These are phyloP conservation scores for Xenus cinereus DNA, from an alignment of 2,113 vertebrate genomes.

Conservation along the genomic window DNA sequence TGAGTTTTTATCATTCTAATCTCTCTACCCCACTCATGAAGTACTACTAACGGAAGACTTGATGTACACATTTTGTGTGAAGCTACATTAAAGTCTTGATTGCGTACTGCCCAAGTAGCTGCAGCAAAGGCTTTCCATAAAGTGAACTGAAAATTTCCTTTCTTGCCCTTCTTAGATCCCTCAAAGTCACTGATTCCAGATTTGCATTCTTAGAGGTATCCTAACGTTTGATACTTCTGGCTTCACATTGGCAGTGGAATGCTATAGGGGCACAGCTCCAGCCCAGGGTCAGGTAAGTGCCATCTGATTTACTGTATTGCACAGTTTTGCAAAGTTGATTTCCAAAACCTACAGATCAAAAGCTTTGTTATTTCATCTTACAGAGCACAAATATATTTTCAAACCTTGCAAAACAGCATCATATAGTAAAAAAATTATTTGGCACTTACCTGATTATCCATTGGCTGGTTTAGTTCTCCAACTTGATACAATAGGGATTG, in stretches of 20 bases:
- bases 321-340: conserved; percentile 65
- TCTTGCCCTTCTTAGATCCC: conserved; percentile 61
- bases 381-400: neutral
- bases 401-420: conserved; percentile 70
- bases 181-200: conserved; percentile 57
- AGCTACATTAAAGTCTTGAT: neutral
- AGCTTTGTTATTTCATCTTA: conserved; percentile 2
- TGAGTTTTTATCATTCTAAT: neutral
- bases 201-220: conserved; percentile 62
- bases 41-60: neutral
- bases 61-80: neutral
- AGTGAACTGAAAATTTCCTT: conserved; percentile 57
- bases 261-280: conserved; percentile 44
- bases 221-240: conserved; percentile 45
- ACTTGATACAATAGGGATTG: neutral
- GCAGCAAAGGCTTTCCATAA: neutral
- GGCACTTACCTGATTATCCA: conserved; percentile 52
- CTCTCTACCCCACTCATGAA: neutral
- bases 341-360: neutral
- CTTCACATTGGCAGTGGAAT: conserved; percentile 35
- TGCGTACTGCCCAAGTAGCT: neutral
- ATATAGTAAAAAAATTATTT: conserved; percentile 61
- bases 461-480: conserved; percentile 12
- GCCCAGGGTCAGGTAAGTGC: conserved; percentile 61
- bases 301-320: conserved; percentile 63